Percentiles rank a stretch among this genome's conserved stretches.
Conservation (phyloP, 2,113 vertebrate species). For the Procavia capensis region DNA sequence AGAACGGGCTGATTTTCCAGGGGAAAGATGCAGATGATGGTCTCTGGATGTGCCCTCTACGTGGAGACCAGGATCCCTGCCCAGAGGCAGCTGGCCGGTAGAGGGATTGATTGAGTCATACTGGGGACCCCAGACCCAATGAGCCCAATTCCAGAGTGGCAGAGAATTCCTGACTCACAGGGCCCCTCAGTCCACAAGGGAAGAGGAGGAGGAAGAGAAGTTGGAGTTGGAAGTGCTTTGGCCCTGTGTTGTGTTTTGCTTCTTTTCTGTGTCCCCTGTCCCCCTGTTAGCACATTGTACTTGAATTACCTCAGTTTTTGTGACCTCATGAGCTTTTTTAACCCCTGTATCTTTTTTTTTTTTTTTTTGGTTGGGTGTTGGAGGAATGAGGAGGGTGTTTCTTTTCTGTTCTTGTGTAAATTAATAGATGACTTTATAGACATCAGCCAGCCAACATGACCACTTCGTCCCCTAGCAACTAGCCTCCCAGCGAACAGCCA, state of each 20-base stretch:
- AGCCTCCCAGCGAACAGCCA: not conserved
- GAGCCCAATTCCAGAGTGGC: not conserved
- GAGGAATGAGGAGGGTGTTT: slow-evolving; percentile 61
- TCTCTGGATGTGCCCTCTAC: not conserved
- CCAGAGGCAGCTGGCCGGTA: not conserved
- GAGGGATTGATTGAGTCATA: not conserved
- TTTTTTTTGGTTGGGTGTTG: slow-evolving; percentile 84
- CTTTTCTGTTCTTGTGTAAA: slow-evolving; percentile 70
- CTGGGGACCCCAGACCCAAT: not conserved
- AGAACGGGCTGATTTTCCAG: not conserved
- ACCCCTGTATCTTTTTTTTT: slow-evolving; percentile 79
- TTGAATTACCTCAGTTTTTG: slow-evolving; percentile 99
- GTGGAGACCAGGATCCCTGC: not conserved
- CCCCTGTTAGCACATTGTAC: slow-evolving; percentile 94
- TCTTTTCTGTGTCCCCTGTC: slow-evolving; percentile 66
- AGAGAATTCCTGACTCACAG: not conserved
- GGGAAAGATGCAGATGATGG: no score
- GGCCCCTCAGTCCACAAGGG: not conserved
- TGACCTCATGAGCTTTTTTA: slow-evolving; percentile 95
- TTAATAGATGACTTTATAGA: slow-evolving; percentile 51
- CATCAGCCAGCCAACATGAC: slow-evolving; percentile 1
- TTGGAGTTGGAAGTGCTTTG: slow-evolving; percentile 49
- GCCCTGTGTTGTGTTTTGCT: slow-evolving; percentile 69
- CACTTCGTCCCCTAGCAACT: not conserved
- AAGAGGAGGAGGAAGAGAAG: not conserved